phyloP scores from a whole-genome alignment of 2,888 invertebrate genomes.

The Andrena chrysosceles region DNA sequence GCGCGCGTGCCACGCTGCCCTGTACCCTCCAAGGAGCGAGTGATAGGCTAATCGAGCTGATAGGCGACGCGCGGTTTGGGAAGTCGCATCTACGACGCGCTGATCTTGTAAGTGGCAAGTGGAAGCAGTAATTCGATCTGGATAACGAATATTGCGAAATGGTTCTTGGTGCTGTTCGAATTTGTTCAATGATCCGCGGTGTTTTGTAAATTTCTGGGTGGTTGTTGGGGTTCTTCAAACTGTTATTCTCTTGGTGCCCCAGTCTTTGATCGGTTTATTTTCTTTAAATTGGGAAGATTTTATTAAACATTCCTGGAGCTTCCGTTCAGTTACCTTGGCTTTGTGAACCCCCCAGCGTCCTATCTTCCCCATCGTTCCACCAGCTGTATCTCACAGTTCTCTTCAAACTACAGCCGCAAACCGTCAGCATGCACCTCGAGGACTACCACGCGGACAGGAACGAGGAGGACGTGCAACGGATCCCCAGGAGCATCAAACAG shows the following conservation, averaged over 20 bases:
- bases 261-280: no score
- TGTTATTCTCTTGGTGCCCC: background rate
- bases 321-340: no score
- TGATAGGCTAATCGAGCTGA: constrained; percentile 28
- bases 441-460: constrained; percentile 67
- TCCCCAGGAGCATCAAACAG: constrained; percentile 43
- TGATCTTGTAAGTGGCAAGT: constrained; percentile 24
- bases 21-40: constrained; percentile 37
- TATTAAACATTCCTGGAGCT: no score
- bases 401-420: constrained; percentile 18
- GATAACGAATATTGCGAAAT: background rate
- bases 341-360: no score
- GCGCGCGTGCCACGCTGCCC: constrained; percentile 51
- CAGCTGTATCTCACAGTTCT: constrained; percentile 28
- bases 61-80: background rate
- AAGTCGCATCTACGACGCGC: background rate
- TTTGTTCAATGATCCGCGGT: background rate
- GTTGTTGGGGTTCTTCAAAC: background rate
- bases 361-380: background rate
- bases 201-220: background rate
- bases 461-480: constrained; percentile 66
- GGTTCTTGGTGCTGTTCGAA: background rate
- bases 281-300: no score
- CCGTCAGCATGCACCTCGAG: constrained; percentile 74
- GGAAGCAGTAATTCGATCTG: background rate